Evolutionary conservation across 2,797 vertebrate genomes (phyloP), one percentile per base, ranked within the genome.

Genomic region (Echeneis naucrates): DNA sequence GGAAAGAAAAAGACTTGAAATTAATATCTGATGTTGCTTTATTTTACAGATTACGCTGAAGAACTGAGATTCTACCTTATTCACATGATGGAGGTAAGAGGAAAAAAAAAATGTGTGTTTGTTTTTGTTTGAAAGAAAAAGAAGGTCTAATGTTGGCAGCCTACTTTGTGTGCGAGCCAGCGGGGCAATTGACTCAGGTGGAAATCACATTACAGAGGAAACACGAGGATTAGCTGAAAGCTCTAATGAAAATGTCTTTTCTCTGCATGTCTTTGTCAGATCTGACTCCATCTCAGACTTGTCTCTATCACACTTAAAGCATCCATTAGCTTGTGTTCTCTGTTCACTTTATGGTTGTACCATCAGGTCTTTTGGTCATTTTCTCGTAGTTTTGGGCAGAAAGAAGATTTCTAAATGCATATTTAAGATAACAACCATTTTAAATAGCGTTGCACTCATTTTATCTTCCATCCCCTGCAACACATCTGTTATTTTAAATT

Each of bases 41-140:
- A 53, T 90, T 13, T 78, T 77, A 44, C 89, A 93, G 94, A 96
- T 95, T 95, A 95, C 27, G 92, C 93, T 1, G 95, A 97, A 70
- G 96, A 96, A 78, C 93, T 96, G 90, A 95, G 95, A 72, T 98
- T 99, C 92, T 98, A 96, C 82, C 87, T 99, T 79, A 96, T 97
- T 81, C 97, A 98, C 90, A 95, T 97, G 80, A 97, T 97, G 0
- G 96, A 99, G 97, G 97, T 98, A 94, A 97, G 97, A 91, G 47
- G 27, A 64, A 67, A 42, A n/a, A n/a, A n/a, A 21, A 10, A 21
- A 2, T 62, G 2, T 66, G 37, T 57, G 5, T 52, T 12, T 50
- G 12, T 50, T 38, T 53, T 16, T 66, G 17, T 65, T 4, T 58
- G 13, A 48, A 40, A 35, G 61, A 51, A 64, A 35, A 37, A 38